phyloP scores from a whole-genome alignment of 2,888 invertebrate species.

The Pyralis farinalis region DNA sequence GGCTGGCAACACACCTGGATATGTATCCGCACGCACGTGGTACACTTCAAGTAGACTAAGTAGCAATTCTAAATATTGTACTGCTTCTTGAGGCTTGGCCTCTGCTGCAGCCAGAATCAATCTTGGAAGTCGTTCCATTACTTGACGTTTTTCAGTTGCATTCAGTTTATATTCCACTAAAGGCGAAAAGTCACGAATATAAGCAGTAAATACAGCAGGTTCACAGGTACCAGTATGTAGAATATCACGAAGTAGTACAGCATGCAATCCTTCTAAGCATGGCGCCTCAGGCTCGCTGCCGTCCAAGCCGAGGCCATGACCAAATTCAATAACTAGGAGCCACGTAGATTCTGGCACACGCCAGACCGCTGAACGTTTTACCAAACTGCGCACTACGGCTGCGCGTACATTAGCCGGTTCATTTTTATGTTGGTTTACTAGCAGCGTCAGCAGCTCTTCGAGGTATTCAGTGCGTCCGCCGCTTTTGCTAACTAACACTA shows the following conservation, averaged over 20 bases:
- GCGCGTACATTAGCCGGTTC: conserved; percentile 51
- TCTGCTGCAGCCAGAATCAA: neutral
- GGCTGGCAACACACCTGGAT: conserved; percentile 25
- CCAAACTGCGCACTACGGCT: conserved; percentile 51
- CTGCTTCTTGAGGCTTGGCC: neutral
- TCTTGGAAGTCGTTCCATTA: conserved; percentile 26
- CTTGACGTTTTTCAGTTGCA: conserved; percentile 27
- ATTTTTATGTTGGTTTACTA: conserved; percentile 40
- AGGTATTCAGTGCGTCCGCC: conserved; percentile 42
- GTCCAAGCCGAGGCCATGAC: conserved; percentile 48
- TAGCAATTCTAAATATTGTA: neutral
- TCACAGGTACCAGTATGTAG: conserved; percentile 25
- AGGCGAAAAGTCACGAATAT: conserved; percentile 36
- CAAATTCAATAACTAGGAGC: conserved; percentile 42
- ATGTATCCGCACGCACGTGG: conserved; percentile 18
- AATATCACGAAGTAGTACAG: conserved; percentile 44
- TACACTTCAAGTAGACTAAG: neutral
- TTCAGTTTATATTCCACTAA: conserved; percentile 41
- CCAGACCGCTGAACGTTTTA: conserved; percentile 52
- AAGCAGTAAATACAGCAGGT: conserved; percentile 28
- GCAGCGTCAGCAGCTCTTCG: conserved; percentile 33
- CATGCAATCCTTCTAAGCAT: conserved; percentile 54
- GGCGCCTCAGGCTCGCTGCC: conserved; percentile 35
- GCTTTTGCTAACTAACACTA: conserved; percentile 59
- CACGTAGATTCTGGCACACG: conserved; percentile 42